Evolutionary conservation across 2,113 vertebrate species (phyloP).

Genomic region (Fregetta grallaria): DNA sequence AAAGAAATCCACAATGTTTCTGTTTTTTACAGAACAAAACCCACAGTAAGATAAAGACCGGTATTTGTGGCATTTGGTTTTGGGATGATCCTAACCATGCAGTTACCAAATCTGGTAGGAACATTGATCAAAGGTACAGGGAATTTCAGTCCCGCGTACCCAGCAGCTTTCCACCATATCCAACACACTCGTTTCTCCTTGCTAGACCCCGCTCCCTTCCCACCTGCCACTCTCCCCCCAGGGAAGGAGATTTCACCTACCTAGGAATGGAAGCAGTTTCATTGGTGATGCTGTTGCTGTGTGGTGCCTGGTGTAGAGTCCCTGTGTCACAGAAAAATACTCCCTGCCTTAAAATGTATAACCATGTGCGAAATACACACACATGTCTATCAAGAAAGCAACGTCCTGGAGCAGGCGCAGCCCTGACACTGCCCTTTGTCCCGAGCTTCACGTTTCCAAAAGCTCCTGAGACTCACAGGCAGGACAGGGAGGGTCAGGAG

Average conservation of each 20-base stretch:
- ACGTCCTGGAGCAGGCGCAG: neutral
- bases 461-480: neutral
- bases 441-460: neutral
- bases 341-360: neutral
- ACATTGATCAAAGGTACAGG: neutral
- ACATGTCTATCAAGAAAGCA: neutral
- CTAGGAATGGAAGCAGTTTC: slow-evolving; percentile 73
- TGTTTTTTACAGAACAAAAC: neutral
- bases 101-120: neutral
- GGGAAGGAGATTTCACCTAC: slow-evolving; percentile 64
- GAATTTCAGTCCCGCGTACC: neutral
- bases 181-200: neutral
- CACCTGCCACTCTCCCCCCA: neutral
- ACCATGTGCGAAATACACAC: neutral
- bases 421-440: neutral
- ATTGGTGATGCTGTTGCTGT: slow-evolving; percentile 59
- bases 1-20: neutral
- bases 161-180: neutral
- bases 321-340: neutral
- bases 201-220: neutral
- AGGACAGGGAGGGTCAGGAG: neutral
- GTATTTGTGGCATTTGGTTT: neutral
- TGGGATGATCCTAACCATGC: neutral
- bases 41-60: neutral
- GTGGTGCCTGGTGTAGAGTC: neutral